Conservation (phyloP, 2,797 vertebrate species). For the Petrocephalus sullivani region DNA sequence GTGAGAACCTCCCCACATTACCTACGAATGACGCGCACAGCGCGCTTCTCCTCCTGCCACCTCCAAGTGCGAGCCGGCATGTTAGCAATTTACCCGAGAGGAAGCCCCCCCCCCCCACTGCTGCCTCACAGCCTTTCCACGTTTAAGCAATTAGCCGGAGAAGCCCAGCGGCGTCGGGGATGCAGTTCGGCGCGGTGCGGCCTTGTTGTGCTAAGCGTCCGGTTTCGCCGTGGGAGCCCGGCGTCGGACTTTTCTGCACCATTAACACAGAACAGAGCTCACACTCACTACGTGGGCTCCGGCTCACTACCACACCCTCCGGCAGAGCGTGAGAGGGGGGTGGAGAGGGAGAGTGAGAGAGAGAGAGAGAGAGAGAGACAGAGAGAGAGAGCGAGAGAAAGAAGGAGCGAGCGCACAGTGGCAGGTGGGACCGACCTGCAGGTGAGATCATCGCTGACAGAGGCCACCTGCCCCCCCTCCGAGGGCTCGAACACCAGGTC, state of each 20-base stretch:
- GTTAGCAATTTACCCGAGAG: conserved; percentile 38
- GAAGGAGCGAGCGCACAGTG: background rate
- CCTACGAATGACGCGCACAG: background rate
- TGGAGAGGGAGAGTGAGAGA: conserved; percentile 21
- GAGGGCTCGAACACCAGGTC: conserved; percentile 87
- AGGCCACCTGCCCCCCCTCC: conserved; percentile 88
- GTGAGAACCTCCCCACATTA: background rate
- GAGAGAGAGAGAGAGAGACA: background rate
- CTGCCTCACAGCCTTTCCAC: conserved; percentile 58
- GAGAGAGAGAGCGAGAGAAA: background rate
- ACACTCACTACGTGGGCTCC: conserved; percentile 39
- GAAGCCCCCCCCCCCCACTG: conserved; percentile 30
- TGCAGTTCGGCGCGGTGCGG: background rate
- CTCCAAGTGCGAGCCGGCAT: conserved; percentile 44
- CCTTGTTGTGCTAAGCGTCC: conserved; percentile 62
- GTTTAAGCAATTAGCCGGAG: conserved; percentile 68
- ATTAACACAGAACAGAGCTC: conserved; percentile 69
- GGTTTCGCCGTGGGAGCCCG: conserved; percentile 63
- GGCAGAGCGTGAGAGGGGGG: conserved; percentile 10
- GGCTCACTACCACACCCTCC: conserved; percentile 27
- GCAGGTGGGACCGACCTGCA: conserved; percentile 75
- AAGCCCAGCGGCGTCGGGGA: conserved; percentile 45
- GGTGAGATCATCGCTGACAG: conserved; percentile 95
- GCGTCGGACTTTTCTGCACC: conserved; percentile 66
- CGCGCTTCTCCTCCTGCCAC: conserved; percentile 29